These are phyloP conservation scores for Lepisosteus oculatus DNA, from an alignment of 2,113 vertebrate species.

Conservation along the genomic window DNA sequence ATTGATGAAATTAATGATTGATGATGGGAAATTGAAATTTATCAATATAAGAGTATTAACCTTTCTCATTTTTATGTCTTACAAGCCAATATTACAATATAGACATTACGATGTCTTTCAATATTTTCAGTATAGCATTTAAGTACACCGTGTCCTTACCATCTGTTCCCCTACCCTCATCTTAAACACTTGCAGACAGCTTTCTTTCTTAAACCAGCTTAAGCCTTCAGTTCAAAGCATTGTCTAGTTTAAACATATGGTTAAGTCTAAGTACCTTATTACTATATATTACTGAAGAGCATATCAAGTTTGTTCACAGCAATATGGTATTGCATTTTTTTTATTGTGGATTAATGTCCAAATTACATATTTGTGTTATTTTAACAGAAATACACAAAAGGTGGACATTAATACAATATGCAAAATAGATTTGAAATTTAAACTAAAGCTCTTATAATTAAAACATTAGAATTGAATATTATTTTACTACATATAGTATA, in stretches of 20 bases:
- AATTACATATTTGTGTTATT: constrained; percentile 34
- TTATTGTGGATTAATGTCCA: background rate
- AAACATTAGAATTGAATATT: too few species aligned
- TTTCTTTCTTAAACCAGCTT: constrained; percentile 48
- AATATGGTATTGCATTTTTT: constrained; percentile 46
- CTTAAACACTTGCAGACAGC: constrained; percentile 40
- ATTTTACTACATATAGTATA: too few species aligned
- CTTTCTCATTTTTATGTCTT: too few species aligned
- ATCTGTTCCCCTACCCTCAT: constrained; percentile 36
- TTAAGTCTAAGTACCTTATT: constrained; percentile 57
- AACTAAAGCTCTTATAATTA: too few species aligned
- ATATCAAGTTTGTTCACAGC: constrained; percentile 58
- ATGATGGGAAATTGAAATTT: too few species aligned
- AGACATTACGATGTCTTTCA: too few species aligned
- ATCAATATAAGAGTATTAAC: too few species aligned
- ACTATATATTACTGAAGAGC: constrained; percentile 55
- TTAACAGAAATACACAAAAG: background rate
- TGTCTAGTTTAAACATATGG: constrained; percentile 62
- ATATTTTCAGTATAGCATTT: too few species aligned
- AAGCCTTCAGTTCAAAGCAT: constrained; percentile 39
- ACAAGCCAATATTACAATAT: too few species aligned
- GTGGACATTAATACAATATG: too few species aligned
- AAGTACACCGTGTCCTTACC: constrained; percentile 30
- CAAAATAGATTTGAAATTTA: too few species aligned
- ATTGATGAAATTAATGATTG: too few species aligned